Percentiles rank a stretch among this genome's conserved stretches.
Evolutionary conservation across 2,888 invertebrate species (phyloP).

Genomic region (Amiota mariae): DNA sequence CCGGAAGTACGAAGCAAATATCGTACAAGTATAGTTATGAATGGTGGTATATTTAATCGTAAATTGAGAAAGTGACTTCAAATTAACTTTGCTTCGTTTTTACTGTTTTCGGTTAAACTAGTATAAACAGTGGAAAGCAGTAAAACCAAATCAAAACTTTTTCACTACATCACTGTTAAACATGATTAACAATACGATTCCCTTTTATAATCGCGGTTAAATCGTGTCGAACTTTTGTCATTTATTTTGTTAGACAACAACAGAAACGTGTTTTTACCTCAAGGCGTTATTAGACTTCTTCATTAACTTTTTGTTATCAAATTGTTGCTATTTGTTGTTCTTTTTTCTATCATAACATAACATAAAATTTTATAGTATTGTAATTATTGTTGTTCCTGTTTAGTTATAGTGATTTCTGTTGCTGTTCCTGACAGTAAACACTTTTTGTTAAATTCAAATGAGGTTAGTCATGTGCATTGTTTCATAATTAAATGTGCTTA

Average conservation of each 20-base stretch:
- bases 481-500: constrained; percentile 18
- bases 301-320: background rate
- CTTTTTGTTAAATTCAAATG: background rate
- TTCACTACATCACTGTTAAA: no score
- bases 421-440: constrained; percentile 13
- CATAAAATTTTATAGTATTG: background rate
- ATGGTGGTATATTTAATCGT: background rate
- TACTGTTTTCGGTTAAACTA: background rate
- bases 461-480: constrained; percentile 15
- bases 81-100: constrained; percentile 11
- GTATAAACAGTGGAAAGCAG: background rate
- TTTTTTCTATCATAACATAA: background rate
- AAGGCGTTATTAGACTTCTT: background rate
- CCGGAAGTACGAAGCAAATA: background rate
- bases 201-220: constrained; percentile 1
- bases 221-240: constrained; percentile 15
- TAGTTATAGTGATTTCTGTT: no score
- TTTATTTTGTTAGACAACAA: background rate
- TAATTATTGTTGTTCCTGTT: constrained; percentile 1
- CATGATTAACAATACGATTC: background rate
- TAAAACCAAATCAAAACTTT: no score
- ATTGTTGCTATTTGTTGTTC: constrained; percentile 1
- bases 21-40: constrained; percentile 2
- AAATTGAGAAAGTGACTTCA: background rate
- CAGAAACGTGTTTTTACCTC: background rate